Evolutionary conservation across 37 sponge, comb jelly and placozoan genomes (phyloP).

Genomic region (Amphimedon queenslandica): DNA sequence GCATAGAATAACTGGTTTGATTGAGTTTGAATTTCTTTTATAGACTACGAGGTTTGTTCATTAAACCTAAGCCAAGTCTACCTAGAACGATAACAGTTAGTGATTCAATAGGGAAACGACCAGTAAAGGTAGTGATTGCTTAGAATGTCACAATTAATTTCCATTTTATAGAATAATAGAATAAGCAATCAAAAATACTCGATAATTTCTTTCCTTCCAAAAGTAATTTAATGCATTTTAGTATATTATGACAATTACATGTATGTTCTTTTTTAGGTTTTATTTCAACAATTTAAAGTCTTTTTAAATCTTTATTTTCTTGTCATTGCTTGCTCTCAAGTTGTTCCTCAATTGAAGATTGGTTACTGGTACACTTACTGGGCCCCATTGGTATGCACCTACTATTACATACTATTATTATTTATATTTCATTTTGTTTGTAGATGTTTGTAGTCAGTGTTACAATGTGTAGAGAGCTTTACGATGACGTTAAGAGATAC

Average conservation of each 20-base stretch:
- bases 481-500: slow-evolving; percentile 83
- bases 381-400: slow-evolving; percentile 78
- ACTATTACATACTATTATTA: background rate
- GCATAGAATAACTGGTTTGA: too few species aligned
- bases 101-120: too few species aligned
- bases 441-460: slow-evolving; percentile 82
- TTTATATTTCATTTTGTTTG: background rate
- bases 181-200: slow-evolving; percentile 79
- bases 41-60: too few species aligned
- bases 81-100: too few species aligned
- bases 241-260: background rate
- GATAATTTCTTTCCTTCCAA: slow-evolving; percentile 76
- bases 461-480: slow-evolving; percentile 83
- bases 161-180: too few species aligned
- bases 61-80: too few species aligned
- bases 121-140: too few species aligned
- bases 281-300: slow-evolving; percentile 94
- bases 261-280: slow-evolving; percentile 40
- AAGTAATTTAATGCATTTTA: slow-evolving; percentile 21
- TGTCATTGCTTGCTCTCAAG: slow-evolving; percentile 80
- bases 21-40: too few species aligned
- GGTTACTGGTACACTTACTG: slow-evolving; percentile 93
- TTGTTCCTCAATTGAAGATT: slow-evolving; percentile 79
- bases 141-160: too few species aligned
- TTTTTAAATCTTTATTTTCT: slow-evolving; percentile 95